Conservation (phyloP, 2,888 invertebrate species). For the Thereva nobilitata region DNA sequence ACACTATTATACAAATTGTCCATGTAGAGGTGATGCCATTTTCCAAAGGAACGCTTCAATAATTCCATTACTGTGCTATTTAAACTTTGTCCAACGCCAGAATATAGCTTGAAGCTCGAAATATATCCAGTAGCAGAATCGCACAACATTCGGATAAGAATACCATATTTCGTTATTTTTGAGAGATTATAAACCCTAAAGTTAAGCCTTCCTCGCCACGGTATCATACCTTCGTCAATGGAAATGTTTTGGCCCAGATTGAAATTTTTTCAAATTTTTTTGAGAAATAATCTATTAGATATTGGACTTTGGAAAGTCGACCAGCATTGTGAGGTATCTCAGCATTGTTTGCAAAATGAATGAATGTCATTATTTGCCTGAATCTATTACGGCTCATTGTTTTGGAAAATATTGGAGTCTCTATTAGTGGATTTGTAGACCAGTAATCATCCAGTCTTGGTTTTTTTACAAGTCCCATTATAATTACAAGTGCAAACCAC, state of each 20-base stretch:
- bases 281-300: constrained; percentile 3
- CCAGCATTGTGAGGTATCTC: constrained; percentile 2
- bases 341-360: constrained; percentile 2
- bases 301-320: neutral
- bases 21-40: constrained; percentile 6
- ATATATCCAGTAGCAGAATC: too few relatives aligned
- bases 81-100: too few relatives aligned
- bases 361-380: constrained; percentile 10
- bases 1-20: constrained; percentile 2
- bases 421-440: neutral
- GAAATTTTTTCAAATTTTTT: too few relatives aligned
- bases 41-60: too few relatives aligned
- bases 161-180: constrained; percentile 40
- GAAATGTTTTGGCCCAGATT: too few relatives aligned
- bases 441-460: constrained; percentile 6
- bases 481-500: constrained; percentile 2
- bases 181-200: constrained; percentile 36
- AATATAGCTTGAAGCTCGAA: too few relatives aligned
- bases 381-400: too few relatives aligned
- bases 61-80: too few relatives aligned
- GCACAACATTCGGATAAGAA: constrained; percentile 36
- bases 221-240: constrained; percentile 30
- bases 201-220: constrained; percentile 37
- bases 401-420: too few relatives aligned
- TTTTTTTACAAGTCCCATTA: constrained; percentile 5